Evolutionary conservation across 2,113 vertebrate genomes (phyloP), one percentile per base, ranked within the genome.

Genomic region (Alosa alosa): DNA sequence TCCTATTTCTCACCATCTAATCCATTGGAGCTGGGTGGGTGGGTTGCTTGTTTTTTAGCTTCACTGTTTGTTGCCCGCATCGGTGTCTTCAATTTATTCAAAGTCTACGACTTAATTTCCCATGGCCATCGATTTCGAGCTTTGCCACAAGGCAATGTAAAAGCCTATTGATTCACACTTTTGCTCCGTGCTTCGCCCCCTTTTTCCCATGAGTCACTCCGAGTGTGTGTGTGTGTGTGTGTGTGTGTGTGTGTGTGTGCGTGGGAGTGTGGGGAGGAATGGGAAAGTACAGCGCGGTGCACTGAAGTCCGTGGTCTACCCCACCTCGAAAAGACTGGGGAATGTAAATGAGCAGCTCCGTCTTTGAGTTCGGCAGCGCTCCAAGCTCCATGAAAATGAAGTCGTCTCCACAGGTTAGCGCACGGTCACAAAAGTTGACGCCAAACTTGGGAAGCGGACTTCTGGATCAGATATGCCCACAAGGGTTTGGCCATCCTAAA

Each of bases 91-190:
- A 89, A 91, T 92, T 90, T 93, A 93, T 94, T 93, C 92, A 90
- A 88, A 92, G 89, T 92, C 89, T 89, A 94, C 87, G 86, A 88
- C 90, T 92, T 94, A 84, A 91, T 93, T 94, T 92, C 90, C 92
- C 81, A 31, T 90, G 90, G 83, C 82, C 88, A 94, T 94, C 90
- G 92, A 94, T 94, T 92, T 90, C 75, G 82, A 82, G 85, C 83
- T n/a, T 68, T 41, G 84, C 90, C 89, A 90, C 88, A 87, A 89
- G 90, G 87, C 89, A 83, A 81, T 82, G 89, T 89, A 92, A 88
- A 87, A 92, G 88, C 46, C 81, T 92, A 94, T 93, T 90, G 93
- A 94, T 93, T 88, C 88, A 83, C 84, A 39, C 86, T 50, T 82
- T 83, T 81, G 17, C 84, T 52, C 84, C 47, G 85, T 83, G 85